Conservation (phyloP, 2,888 invertebrate species). For the Lasius platythorax region DNA sequence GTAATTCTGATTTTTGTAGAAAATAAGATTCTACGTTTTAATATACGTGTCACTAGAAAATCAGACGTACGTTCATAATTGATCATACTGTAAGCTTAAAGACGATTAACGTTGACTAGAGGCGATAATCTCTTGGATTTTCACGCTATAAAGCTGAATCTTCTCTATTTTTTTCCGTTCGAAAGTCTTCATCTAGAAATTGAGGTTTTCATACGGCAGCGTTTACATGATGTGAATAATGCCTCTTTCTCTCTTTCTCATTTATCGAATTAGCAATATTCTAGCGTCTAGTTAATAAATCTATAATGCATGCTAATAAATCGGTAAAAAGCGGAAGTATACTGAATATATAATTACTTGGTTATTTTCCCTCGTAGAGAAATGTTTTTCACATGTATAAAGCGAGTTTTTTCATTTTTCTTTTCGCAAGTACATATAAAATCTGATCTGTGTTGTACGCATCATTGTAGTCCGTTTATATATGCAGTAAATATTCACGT, state of each 20-base stretch:
- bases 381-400: conserved; percentile 22
- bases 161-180: conserved; percentile 48
- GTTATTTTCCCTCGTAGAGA: conserved; percentile 37
- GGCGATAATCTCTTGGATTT: conserved; percentile 71
- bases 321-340: conserved; percentile 66
- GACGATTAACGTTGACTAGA: conserved; percentile 72
- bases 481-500: not conserved
- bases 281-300: conserved; percentile 54
- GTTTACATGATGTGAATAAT: conserved; percentile 64
- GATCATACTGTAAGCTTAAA: conserved; percentile 63
- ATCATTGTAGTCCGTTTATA: not conserved
- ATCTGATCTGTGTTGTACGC: conserved; percentile 8
- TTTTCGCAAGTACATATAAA: conserved; percentile 4
- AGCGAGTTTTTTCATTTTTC: conserved; percentile 1
- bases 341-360: conserved; percentile 47
- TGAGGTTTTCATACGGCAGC: conserved; percentile 67
- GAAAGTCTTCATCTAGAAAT: conserved; percentile 64
- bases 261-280: conserved; percentile 34
- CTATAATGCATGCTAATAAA: conserved; percentile 60
- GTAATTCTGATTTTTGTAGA: conserved; percentile 56
- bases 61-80: conserved; percentile 45
- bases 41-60: conserved; percentile 45
- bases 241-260: conserved; percentile 3
- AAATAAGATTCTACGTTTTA: conserved; percentile 61
- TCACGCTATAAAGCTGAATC: conserved; percentile 62